phyloP scores from a whole-genome alignment of 2,113 vertebrate species.

The Lepisosteus osseus region DNA sequence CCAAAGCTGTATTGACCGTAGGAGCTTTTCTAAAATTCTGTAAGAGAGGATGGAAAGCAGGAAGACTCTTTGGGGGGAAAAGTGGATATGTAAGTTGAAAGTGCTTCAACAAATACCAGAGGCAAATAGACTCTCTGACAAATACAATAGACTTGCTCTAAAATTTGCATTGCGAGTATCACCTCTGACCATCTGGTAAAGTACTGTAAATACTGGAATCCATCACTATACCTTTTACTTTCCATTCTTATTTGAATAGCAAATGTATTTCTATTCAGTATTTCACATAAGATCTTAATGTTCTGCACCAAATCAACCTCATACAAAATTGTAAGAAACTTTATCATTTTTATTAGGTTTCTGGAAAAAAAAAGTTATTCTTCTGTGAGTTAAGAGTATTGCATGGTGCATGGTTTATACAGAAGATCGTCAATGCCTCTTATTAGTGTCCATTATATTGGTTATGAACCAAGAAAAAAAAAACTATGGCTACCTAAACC shows the following conservation, averaged over 20 bases:
- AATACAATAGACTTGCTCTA: not conserved
- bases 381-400: too few species aligned
- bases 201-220: not conserved
- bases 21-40: not conserved
- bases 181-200: not conserved
- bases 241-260: conserved; percentile 4
- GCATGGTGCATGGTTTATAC: too few species aligned
- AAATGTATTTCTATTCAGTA: not conserved
- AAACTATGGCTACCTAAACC: too few species aligned
- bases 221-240: not conserved
- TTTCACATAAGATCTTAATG: too few species aligned
- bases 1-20: too few species aligned
- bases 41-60: not conserved
- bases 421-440: too few species aligned
- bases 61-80: not conserved
- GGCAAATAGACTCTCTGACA: not conserved
- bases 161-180: not conserved
- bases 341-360: too few species aligned
- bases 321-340: too few species aligned
- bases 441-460: too few species aligned
- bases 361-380: too few species aligned
- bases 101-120: not conserved
- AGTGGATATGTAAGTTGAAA: not conserved
- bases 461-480: too few species aligned
- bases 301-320: too few species aligned